Percentiles rank a stretch among this genome's conserved stretches.
phyloP scores from a whole-genome alignment of 2,113 vertebrate genomes.

The Pipra filicauda region DNA sequence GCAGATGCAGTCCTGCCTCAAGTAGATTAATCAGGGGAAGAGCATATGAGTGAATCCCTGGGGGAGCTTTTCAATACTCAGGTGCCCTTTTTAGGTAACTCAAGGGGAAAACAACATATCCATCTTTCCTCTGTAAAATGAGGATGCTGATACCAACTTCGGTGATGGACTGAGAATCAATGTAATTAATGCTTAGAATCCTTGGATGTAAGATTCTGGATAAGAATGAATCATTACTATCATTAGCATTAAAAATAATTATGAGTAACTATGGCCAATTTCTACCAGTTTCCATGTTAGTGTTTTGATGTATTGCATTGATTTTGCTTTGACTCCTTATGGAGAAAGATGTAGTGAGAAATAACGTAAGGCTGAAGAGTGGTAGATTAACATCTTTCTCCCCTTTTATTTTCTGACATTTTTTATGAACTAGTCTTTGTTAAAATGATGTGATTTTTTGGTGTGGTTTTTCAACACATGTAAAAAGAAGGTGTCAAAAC shows the following conservation, averaged over 20 bases:
- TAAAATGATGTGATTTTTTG: neutral
- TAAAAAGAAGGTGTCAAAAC: neutral
- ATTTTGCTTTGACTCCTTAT: neutral
- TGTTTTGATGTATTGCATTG: neutral
- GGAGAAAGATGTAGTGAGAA: neutral
- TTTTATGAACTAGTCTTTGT: neutral
- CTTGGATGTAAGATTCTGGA: neutral
- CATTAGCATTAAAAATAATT: neutral
- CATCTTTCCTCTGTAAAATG: neutral
- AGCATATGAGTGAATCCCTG: neutral
- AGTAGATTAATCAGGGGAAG: neutral
- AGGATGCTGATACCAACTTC: neutral
- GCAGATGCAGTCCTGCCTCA: neutral
- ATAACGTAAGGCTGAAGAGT: neutral
- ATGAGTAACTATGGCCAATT: neutral
- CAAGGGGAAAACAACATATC: neutral
- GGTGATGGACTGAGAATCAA: neutral
- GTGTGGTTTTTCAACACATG: neutral
- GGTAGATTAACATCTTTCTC: neutral
- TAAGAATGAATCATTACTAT: neutral
- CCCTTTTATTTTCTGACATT: neutral
- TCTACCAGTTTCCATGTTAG: neutral
- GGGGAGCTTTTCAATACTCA: neutral
- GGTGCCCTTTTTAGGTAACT: neutral
- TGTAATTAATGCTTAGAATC: neutral